Evolutionary conservation across 1,140 invertebrate species (phyloP).

Genomic region (Asobara japonica): DNA sequence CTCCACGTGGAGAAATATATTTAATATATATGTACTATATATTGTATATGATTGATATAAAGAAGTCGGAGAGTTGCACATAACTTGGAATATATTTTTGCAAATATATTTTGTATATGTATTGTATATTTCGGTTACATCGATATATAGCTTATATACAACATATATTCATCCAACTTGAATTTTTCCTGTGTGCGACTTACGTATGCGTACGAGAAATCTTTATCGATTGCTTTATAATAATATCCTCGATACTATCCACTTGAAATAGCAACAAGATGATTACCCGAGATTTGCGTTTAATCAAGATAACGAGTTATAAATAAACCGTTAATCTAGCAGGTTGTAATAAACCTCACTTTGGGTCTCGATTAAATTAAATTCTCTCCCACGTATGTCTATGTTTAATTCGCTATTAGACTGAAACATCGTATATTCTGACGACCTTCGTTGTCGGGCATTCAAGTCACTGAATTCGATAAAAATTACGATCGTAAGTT

Average conservation of each 20-base stretch:
- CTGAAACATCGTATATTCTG: background rate
- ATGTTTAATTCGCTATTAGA: background rate
- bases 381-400: background rate
- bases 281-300: background rate
- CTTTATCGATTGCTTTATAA: background rate
- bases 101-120: no score
- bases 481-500: no score
- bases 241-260: background rate
- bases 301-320: background rate
- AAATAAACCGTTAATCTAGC: slow-evolving; percentile 1
- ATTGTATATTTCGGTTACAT: no score
- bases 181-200: background rate
- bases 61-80: no score
- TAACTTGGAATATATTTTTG: no score
- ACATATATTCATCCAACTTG: no score
- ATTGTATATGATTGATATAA: no score
- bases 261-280: background rate
- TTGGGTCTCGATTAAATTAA: background rate
- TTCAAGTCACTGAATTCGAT: slow-evolving; percentile 8
- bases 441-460: background rate
- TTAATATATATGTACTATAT: no score
- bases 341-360: background rate
- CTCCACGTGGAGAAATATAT: no score
- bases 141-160: no score
- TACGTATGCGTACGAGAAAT: background rate